A percentile compares a stretch with the other conserved stretches of the same genome.
Conservation (phyloP, 2,888 invertebrate genomes). For the Nomada fucata region DNA sequence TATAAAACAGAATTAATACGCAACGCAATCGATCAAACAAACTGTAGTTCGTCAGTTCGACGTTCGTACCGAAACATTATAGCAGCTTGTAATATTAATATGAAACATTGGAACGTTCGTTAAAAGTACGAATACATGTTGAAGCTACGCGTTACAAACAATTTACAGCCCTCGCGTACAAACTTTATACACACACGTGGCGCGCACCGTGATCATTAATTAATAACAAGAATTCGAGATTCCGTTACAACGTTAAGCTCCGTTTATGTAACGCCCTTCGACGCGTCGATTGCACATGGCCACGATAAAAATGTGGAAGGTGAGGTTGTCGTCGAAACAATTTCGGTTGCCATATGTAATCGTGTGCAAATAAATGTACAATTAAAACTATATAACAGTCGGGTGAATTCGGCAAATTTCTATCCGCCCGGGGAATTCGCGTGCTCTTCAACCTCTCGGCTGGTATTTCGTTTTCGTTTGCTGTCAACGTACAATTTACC, state of each 20-base stretch:
- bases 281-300: background rate
- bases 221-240: background rate
- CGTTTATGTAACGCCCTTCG: no score
- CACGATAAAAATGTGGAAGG: background rate
- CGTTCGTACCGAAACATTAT: background rate
- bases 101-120: background rate
- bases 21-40: slow-evolving; percentile 10
- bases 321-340: no score
- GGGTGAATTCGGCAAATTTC: no score
- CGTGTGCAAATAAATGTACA: no score
- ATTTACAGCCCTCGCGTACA: slow-evolving; percentile 9
- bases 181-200: background rate
- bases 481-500: no score
- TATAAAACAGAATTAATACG: background rate
- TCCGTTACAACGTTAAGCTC: background rate
- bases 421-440: no score
- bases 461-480: no score
- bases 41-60: slow-evolving; percentile 9
- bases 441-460: no score
- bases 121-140: background rate
- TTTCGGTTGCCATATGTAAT: no score
- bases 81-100: background rate
- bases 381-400: no score
- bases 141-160: slow-evolving; percentile 3
- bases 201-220: background rate